Percentiles rank a stretch among this genome's conserved stretches.
These are phyloP conservation scores for Drymonia ruficornis DNA, from an alignment of 2,888 invertebrate genomes.

Conservation along the genomic window DNA sequence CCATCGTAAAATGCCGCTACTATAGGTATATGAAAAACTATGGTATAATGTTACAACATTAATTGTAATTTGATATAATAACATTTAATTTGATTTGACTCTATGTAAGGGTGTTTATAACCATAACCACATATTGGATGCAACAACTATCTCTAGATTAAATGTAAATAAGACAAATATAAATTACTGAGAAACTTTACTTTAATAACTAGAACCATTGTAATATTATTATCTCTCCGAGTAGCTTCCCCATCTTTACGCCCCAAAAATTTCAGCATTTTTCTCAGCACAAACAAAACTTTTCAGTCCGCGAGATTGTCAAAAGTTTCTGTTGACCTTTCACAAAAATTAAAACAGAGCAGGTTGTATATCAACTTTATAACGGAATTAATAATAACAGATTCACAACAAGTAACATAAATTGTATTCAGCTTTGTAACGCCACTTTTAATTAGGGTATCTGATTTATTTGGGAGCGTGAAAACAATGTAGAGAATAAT, in stretches of 20 bases:
- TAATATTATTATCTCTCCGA: background rate
- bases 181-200: no score
- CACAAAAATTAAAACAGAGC: slow-evolving; percentile 32
- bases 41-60: no score
- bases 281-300: slow-evolving; percentile 18
- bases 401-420: slow-evolving; percentile 34
- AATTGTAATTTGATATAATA: no score
- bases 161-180: no score
- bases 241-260: background rate
- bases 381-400: slow-evolving; percentile 26
- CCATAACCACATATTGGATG: no score
- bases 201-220: no score
- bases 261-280: slow-evolving; percentile 19
- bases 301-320: background rate
- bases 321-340: slow-evolving; percentile 29
- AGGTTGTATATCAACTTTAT: slow-evolving; percentile 23
- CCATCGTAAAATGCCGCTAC: no score
- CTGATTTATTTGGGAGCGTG: slow-evolving; percentile 4
- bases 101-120: no score
- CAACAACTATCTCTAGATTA: no score
- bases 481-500: background rate
- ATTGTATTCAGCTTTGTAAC: slow-evolving; percentile 18
- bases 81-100: no score
- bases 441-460: slow-evolving; percentile 9
- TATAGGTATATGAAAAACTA: no score